Evolutionary conservation across 2,888 invertebrate genomes (phyloP).

Genomic region (Congeria kusceri): DNA sequence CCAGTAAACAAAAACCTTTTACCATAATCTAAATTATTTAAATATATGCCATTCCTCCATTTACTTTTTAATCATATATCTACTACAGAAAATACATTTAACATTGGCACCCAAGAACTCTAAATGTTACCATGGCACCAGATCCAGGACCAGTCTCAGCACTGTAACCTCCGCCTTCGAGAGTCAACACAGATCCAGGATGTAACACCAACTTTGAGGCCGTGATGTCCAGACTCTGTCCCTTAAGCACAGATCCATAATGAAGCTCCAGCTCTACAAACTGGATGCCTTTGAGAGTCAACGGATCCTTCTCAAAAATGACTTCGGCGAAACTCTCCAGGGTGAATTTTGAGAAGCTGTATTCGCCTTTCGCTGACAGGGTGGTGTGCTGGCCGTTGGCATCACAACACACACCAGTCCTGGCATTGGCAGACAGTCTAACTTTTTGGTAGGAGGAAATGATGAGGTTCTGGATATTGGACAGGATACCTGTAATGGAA

Average conservation of each 20-base stretch:
- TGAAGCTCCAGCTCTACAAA: conserved; percentile 72
- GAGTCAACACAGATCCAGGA: conserved; percentile 70
- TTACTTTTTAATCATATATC: no score
- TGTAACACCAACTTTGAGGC: conserved; percentile 70
- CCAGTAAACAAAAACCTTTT: no score
- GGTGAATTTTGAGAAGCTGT: conserved; percentile 73
- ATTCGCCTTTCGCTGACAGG: conserved; percentile 69
- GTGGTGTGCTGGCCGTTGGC: conserved; percentile 58
- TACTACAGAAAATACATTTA: neutral
- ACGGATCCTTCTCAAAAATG: conserved; percentile 60
- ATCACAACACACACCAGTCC: conserved; percentile 67
- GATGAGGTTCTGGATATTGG: conserved; percentile 71
- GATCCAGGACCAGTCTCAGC: conserved; percentile 70
- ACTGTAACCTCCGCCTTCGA: conserved; percentile 68
- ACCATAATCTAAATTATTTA: no score
- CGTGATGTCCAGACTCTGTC: conserved; percentile 64
- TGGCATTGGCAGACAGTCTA: conserved; percentile 67
- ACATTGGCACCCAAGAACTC: neutral
- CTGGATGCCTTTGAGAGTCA: conserved; percentile 57
- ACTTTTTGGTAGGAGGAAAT: conserved; percentile 72
- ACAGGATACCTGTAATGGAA: conserved; percentile 67
- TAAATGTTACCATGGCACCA: conserved; percentile 60
- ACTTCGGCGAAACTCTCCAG: conserved; percentile 73
- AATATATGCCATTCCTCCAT: no score
- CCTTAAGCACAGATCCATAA: conserved; percentile 67